These are phyloP conservation scores for Neotragus pygmaeus DNA, from an alignment of 2,113 vertebrate species.

Conservation along the genomic window DNA sequence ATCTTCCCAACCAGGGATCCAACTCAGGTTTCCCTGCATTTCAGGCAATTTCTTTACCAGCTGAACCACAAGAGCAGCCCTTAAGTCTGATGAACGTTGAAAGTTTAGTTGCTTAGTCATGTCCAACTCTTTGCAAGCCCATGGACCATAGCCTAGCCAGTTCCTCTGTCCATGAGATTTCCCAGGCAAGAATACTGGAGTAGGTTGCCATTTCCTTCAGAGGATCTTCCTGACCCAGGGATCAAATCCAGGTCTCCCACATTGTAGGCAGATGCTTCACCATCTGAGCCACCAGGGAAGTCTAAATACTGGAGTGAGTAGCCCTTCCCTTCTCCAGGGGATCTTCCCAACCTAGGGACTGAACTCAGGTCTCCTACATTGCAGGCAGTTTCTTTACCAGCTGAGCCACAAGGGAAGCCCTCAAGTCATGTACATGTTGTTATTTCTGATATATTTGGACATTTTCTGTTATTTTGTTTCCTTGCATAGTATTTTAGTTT, in stretches of 20 bases:
- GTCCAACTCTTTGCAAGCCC: neutral
- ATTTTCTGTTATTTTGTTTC: neutral
- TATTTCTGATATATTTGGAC: neutral
- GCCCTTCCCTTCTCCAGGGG: neutral
- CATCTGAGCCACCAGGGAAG: neutral
- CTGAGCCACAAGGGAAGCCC: neutral
- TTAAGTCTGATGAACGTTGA: neutral
- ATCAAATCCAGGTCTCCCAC: neutral
- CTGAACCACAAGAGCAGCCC: neutral
- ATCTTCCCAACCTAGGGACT: neutral
- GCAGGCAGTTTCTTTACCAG: neutral
- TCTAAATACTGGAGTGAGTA: neutral
- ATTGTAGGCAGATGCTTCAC: neutral
- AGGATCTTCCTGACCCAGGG: neutral
- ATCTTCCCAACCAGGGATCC: neutral
- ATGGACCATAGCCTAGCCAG: rapidly evolving
- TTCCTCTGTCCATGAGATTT: neutral
- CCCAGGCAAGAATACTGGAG: neutral
- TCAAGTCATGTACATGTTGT: neutral
- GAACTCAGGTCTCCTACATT: neutral
- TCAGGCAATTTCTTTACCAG: neutral
- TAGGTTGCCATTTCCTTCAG: neutral
- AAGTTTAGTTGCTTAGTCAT: rapidly evolving
- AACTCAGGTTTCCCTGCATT: neutral
- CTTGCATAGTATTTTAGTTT: neutral